These are phyloP conservation scores for Silurus aristotelis DNA, from an alignment of 2,797 vertebrate genomes.

Conservation along the genomic window DNA sequence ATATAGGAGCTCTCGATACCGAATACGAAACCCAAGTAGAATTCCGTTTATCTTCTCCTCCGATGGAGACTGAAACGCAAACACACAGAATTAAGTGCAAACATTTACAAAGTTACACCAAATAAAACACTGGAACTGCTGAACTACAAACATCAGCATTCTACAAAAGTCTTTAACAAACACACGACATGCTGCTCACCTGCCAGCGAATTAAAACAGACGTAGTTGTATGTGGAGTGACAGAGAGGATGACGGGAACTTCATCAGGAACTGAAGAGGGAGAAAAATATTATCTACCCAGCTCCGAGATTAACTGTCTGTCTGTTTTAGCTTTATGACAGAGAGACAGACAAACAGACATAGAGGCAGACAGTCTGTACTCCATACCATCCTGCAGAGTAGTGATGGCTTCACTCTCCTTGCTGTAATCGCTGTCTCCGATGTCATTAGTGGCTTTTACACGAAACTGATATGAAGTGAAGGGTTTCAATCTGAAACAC, in stretches of 20 bases:
- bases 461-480: slow-evolving; percentile 96
- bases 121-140: not conserved
- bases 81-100: not conserved
- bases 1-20: slow-evolving; percentile 87
- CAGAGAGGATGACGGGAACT: slow-evolving; percentile 85
- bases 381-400: slow-evolving; percentile 92
- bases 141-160: not conserved
- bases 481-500: slow-evolving; percentile 86
- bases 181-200: slow-evolving; percentile 68
- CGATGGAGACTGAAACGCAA: slow-evolving; percentile 75
- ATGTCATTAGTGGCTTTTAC: slow-evolving; percentile 97
- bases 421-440: slow-evolving; percentile 95
- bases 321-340: not conserved
- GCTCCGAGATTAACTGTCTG: not conserved
- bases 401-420: slow-evolving; percentile 92
- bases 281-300: not conserved
- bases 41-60: slow-evolving; percentile 96
- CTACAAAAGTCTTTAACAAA: not conserved
- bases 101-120: not conserved
- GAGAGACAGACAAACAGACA: not conserved
- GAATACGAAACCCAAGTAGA: slow-evolving; percentile 90
- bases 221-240: slow-evolving; percentile 92
- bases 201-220: slow-evolving; percentile 96
- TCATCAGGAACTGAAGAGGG: slow-evolving; percentile 71
- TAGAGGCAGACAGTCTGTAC: not conserved